phyloP scores from a whole-genome alignment of 2,113 vertebrate species.

The Sakesphorus luctuosus region DNA sequence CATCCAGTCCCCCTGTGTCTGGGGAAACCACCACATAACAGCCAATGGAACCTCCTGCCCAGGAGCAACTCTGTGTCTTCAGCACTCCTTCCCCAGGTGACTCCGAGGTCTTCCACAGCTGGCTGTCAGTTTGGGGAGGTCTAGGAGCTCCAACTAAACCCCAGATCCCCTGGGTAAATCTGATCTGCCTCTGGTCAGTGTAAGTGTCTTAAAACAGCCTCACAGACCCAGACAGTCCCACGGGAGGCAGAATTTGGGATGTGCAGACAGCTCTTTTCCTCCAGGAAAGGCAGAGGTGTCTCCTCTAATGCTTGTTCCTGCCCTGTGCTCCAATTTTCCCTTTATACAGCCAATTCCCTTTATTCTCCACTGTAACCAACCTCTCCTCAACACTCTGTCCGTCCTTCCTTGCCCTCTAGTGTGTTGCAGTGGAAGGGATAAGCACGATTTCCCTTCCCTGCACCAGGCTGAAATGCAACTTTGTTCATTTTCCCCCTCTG shows the following conservation, averaged over 20 bases:
- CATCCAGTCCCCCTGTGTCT: not conserved
- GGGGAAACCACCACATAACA: fast-evolving
- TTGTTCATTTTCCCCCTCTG: not conserved
- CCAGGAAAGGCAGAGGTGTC: not conserved
- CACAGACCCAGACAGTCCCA: not conserved
- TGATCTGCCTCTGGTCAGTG: not conserved
- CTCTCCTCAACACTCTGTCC: not conserved
- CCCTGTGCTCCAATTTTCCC: not conserved
- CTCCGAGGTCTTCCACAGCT: not conserved
- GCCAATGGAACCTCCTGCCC: not conserved
- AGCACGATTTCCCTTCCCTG: not conserved
- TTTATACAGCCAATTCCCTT: not conserved
- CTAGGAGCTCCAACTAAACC: not conserved
- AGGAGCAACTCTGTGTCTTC: not conserved
- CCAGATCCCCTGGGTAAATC: not conserved
- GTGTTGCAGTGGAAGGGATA: not conserved
- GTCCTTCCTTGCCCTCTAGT: not conserved
- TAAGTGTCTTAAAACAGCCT: not conserved
- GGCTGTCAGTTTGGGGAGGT: not conserved
- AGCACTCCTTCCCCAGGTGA: not conserved
- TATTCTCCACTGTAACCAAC: not conserved
- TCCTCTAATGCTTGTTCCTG: not conserved
- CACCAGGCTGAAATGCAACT: not conserved
- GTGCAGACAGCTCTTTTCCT: not conserved
- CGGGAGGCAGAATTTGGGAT: not conserved